A percentile compares a stretch with the other conserved stretches of the same genome.
phyloP scores from a whole-genome alignment of 2,888 invertebrate genomes.

The Poecilus cupreus region DNA sequence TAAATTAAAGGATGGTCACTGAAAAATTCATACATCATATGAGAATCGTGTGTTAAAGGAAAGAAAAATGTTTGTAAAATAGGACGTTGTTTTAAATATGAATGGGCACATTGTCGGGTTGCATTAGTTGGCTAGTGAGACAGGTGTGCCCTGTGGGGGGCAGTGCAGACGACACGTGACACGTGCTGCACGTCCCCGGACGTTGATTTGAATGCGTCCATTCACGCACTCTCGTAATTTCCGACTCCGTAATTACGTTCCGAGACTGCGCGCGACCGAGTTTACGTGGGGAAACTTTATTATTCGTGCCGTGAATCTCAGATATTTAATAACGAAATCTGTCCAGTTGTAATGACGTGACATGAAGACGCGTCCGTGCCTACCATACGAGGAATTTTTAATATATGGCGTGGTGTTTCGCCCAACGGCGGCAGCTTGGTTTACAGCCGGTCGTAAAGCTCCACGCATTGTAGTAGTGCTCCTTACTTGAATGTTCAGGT shows the following conservation, averaged over 20 bases:
- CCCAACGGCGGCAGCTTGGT: conserved; percentile 4
- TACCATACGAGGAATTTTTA: conserved; percentile 28
- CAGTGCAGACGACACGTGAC: background rate
- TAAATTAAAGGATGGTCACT: conserved; percentile 16
- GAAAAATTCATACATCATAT: conserved; percentile 32
- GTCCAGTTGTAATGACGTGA: conserved; percentile 52
- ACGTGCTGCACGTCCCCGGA: conserved; percentile 8
- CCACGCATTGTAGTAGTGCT: conserved; percentile 50
- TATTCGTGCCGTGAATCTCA: conserved; percentile 48
- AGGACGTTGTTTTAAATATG: conserved; percentile 31
- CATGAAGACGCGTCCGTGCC: background rate
- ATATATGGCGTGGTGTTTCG: conserved; percentile 27
- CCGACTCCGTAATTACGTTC: conserved; percentile 48
- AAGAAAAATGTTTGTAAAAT: conserved; percentile 29
- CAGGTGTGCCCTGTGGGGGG: background rate
- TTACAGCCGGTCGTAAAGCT: conserved; percentile 47
- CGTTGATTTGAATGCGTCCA: conserved; percentile 52
- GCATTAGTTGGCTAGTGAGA: background rate
- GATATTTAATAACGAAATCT: conserved; percentile 56
- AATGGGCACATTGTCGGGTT: background rate
- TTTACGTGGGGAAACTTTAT: conserved; percentile 1
- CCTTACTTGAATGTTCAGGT: background rate
- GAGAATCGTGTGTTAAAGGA: background rate
- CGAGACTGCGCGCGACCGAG: background rate
- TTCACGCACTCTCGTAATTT: conserved; percentile 55